Evolutionary conservation across 2,113 vertebrate species (phyloP).

Genomic region (Thunnus thynnus): DNA sequence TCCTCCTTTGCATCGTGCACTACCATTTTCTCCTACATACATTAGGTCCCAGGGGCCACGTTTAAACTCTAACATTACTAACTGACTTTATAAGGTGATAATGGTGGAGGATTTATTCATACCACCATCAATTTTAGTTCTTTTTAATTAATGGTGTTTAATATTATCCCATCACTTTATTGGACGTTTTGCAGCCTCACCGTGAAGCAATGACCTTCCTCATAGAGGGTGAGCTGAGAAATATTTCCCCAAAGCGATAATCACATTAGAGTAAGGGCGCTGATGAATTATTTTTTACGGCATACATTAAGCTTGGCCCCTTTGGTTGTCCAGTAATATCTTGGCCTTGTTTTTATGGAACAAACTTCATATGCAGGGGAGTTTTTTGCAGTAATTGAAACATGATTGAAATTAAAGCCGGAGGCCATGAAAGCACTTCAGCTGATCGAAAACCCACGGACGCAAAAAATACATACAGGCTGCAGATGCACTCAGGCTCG

Average conservation of each 20-base stretch:
- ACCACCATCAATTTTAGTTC: conserved; percentile 32
- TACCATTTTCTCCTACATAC: neutral
- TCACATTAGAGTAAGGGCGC: conserved; percentile 29
- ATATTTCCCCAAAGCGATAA: conserved; percentile 45
- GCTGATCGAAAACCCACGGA: conserved; percentile 49
- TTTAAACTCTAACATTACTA: conserved; percentile 23
- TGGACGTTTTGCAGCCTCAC: conserved; percentile 25
- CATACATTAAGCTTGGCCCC: conserved; percentile 11
- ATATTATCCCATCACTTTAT: conserved; percentile 37
- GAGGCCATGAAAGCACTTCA: conserved; percentile 51
- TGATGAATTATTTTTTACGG: conserved; percentile 40
- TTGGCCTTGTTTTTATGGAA: conserved; percentile 31
- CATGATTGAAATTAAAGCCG: conserved; percentile 47
- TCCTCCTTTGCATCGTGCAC: no score
- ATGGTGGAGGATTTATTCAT: conserved; percentile 18
- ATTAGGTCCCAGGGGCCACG: neutral
- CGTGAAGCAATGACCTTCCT: conserved; percentile 41
- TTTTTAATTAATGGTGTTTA: conserved; percentile 49
- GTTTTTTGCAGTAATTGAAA: conserved; percentile 36
- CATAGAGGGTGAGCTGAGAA: conserved; percentile 27
- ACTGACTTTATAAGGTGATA: conserved; percentile 30
- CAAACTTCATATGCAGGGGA: conserved; percentile 29
- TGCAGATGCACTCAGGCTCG: conserved; percentile 25
- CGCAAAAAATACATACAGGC: conserved; percentile 12
- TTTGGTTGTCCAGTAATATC: conserved; percentile 28